Conservation (phyloP, 92 coral and sea anemone species). For the Palythoa grandis region DNA sequence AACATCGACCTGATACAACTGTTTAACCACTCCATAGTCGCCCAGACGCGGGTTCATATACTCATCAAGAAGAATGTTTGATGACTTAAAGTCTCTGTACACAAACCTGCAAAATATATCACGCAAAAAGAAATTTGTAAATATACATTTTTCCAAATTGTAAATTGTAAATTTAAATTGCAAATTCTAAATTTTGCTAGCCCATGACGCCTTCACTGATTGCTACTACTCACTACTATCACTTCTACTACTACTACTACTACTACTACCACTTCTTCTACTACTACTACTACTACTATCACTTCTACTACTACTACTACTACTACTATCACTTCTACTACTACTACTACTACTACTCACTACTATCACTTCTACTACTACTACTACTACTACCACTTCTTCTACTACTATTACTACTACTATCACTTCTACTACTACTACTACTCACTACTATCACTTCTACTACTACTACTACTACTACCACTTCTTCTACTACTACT, state of each 20-base stretch:
- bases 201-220: not conserved
- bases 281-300: not conserved
- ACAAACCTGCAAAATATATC: not conserved
- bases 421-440: not conserved
- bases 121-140: not conserved
- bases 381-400: too few relatives aligned
- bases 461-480: too few relatives aligned
- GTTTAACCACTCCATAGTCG: constrained; percentile 34
- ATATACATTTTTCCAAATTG: not conserved
- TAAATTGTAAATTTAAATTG: not conserved
- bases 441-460: too few relatives aligned
- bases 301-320: not conserved
- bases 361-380: too few relatives aligned
- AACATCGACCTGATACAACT: constrained; percentile 3
- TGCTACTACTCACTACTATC: not conserved
- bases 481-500: too few relatives aligned
- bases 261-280: not conserved
- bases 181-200: not conserved
- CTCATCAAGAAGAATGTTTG: constrained; percentile 20
- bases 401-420: not conserved
- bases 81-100: not conserved
- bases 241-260: not conserved
- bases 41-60: constrained; percentile 36
- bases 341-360: too few relatives aligned
- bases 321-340: not conserved